Percentiles rank a stretch among this genome's conserved stretches.
These are phyloP conservation scores for Hartigia nigra DNA, from an alignment of 2,888 invertebrate species.

Conservation along the genomic window DNA sequence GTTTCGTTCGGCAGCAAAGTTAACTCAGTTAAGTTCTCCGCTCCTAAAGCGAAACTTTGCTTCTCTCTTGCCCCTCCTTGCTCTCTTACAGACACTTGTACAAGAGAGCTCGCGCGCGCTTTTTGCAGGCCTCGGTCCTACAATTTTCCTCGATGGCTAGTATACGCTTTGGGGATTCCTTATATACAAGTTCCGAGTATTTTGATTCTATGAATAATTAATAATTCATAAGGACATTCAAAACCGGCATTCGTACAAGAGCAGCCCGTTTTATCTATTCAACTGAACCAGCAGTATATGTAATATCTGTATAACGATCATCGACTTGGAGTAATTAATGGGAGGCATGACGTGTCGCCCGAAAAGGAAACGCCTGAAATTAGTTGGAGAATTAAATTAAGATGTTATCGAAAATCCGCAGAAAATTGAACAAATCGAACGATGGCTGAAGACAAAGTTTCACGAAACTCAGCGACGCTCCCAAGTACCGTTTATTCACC, in stretches of 20 bases:
- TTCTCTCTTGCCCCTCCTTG: conserved; percentile 40
- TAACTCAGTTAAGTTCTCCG: conserved; percentile 65
- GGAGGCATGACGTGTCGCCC: background rate
- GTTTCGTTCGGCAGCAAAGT: conserved; percentile 65
- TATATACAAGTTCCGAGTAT: conserved; percentile 29
- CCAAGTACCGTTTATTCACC: conserved; percentile 1
- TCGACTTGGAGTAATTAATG: background rate
- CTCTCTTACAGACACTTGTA: conserved; percentile 9
- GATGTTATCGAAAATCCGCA: background rate
- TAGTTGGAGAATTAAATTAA: background rate
- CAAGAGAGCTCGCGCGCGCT: background rate
- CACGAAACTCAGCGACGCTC: background rate
- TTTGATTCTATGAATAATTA: conserved; percentile 1
- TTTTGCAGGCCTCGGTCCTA: conserved; percentile 15
- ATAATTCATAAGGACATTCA: background rate
- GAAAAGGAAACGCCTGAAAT: background rate
- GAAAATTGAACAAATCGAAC: background rate
- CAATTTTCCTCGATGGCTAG: conserved; percentile 33
- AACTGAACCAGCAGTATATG: background rate
- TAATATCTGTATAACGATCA: background rate
- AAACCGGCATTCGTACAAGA: background rate
- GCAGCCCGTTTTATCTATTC: background rate
- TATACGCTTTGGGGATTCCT: conserved; percentile 50
- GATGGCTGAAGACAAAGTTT: background rate
- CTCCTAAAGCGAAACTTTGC: conserved; percentile 62